These are phyloP conservation scores for Odontothrips loti DNA, from an alignment of 2,888 invertebrate species.

Conservation along the genomic window DNA sequence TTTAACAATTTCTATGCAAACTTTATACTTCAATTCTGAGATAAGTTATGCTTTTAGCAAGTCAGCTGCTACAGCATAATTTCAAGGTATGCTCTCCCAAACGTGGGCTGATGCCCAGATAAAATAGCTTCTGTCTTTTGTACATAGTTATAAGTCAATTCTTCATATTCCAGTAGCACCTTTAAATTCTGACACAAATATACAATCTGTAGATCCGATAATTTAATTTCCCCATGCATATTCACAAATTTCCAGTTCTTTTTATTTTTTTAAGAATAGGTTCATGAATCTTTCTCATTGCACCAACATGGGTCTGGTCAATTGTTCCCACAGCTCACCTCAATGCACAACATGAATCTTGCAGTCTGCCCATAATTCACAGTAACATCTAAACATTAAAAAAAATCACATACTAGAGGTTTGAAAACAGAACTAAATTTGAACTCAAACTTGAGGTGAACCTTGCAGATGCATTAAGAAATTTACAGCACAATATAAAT, in stretches of 20 bases:
- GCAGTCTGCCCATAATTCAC: conserved; percentile 19
- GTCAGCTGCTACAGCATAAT: conserved; percentile 12
- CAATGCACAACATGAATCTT: conserved; percentile 12
- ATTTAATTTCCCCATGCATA: not conserved
- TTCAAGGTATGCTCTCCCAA: not conserved
- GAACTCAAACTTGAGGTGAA: conserved; percentile 14
- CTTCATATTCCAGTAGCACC: not conserved
- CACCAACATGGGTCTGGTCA: conserved; percentile 21
- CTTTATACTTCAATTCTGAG: not conserved
- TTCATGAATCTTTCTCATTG: not conserved
- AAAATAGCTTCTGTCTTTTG: conserved; percentile 23
- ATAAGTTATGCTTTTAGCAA: conserved; percentile 10
- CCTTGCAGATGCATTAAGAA: conserved; percentile 6
- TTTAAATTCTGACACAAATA: conserved; percentile 22
- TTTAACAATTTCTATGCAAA: conserved; percentile 13
- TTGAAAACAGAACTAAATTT: conserved; percentile 20
- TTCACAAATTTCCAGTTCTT: conserved; percentile 20
- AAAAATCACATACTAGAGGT: conserved; percentile 25
- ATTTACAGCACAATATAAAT: conserved; percentile 18
- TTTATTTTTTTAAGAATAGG: conserved; percentile 15
- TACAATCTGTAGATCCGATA: not conserved
- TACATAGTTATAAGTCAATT: conserved; percentile 23
- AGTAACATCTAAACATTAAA: not conserved
- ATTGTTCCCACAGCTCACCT: conserved; percentile 6
- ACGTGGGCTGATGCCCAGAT: not conserved